phyloP scores from a whole-genome alignment of 2,113 vertebrate species.

The Ophthalmolycus amberensis region DNA sequence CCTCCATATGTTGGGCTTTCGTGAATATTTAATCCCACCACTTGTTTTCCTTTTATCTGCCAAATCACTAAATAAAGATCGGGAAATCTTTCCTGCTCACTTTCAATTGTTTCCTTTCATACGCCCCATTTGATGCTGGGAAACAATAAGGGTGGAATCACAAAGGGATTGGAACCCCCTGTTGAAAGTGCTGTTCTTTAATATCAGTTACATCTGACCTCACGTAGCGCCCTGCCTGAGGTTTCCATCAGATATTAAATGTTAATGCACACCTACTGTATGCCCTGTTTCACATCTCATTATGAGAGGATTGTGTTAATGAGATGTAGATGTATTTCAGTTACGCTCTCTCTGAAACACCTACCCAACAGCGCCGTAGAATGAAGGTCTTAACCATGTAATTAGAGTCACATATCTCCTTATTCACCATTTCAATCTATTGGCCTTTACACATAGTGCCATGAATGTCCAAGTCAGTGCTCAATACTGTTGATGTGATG shows the following conservation, averaged over 20 bases:
- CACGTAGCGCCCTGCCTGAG: background rate
- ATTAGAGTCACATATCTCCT: background rate
- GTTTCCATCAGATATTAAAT: background rate
- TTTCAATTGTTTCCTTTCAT: constrained; percentile 74
- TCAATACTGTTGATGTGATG: background rate
- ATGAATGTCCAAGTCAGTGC: background rate
- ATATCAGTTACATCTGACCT: background rate
- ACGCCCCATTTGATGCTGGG: constrained; percentile 64
- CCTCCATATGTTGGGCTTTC: constrained; percentile 58
- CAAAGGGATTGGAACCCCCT: constrained; percentile 18
- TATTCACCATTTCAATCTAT: background rate
- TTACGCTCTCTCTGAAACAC: constrained; percentile 2
- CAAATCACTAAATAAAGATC: constrained; percentile 69
- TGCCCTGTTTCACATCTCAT: background rate
- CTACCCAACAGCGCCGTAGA: background rate
- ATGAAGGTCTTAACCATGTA: background rate
- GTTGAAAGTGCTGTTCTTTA: background rate
- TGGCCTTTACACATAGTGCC: background rate
- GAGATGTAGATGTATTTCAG: constrained; percentile 23
- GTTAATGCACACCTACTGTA: background rate
- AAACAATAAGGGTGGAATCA: constrained; percentile 47
- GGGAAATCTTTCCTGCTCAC: constrained; percentile 61
- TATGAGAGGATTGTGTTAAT: constrained; percentile 8
- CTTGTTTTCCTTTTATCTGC: constrained; percentile 79
- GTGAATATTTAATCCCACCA: constrained; percentile 82